Evolutionary conservation across 2,888 invertebrate genomes (phyloP).

Genomic region (Idaea biselata): DNA sequence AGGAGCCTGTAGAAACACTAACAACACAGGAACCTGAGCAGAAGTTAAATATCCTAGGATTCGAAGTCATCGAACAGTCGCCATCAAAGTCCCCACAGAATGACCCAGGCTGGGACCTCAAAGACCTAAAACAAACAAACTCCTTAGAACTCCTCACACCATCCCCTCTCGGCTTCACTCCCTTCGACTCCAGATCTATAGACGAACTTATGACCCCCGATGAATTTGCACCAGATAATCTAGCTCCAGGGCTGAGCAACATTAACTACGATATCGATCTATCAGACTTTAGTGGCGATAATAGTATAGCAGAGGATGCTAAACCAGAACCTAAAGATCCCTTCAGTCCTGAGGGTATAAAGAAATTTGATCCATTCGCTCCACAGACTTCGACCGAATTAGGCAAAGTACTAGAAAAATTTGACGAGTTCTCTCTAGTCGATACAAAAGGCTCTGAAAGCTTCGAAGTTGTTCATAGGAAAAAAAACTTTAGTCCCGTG

Average conservation of each 20-base stretch:
- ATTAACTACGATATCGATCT: slow-evolving; percentile 89
- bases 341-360: slow-evolving; percentile 77
- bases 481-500: slow-evolving; percentile 41
- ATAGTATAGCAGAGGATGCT: slow-evolving; percentile 82
- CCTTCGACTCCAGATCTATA: slow-evolving; percentile 80
- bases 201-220: slow-evolving; percentile 83
- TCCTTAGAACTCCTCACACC: slow-evolving; percentile 81
- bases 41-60: slow-evolving; percentile 59
- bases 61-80: slow-evolving; percentile 55
- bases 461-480: slow-evolving; percentile 59
- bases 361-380: slow-evolving; percentile 76
- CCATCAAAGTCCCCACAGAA: slow-evolving; percentile 57
- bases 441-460: slow-evolving; percentile 49
- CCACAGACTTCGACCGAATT: slow-evolving; percentile 56
- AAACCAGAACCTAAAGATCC: slow-evolving; percentile 75
- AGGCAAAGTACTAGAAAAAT: slow-evolving; percentile 51
- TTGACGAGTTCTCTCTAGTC: slow-evolving; percentile 61
- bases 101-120: slow-evolving; percentile 55
- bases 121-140: slow-evolving; percentile 53
- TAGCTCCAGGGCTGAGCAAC: slow-evolving; percentile 83
- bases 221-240: slow-evolving; percentile 75
- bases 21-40: slow-evolving; percentile 25
- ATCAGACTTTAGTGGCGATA: slow-evolving; percentile 87
- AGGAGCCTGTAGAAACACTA: slow-evolving; percentile 4
- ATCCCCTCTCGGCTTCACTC: slow-evolving; percentile 78